Evolutionary conservation across 2,797 vertebrate genomes (phyloP).

Genomic region (Psittacula derbiana): DNA sequence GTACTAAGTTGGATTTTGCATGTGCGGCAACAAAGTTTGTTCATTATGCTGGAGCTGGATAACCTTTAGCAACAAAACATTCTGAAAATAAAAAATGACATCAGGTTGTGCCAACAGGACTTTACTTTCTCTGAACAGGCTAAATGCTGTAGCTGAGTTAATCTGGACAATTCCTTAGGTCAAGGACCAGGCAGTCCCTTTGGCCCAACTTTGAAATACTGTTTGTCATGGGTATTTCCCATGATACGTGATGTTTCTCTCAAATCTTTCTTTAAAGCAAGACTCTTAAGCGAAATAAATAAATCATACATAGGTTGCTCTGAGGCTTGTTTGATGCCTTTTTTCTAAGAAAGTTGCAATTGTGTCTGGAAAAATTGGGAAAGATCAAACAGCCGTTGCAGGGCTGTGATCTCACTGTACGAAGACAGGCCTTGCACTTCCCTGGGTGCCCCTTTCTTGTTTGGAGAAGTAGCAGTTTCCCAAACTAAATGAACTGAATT

Average conservation of each 20-base stretch:
- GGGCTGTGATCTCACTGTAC: not conserved
- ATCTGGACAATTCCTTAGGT: not conserved
- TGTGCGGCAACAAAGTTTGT: not conserved
- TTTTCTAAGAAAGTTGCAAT: not conserved
- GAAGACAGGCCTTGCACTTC: not conserved
- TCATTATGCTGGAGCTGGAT: not conserved
- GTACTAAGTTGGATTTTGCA: not conserved
- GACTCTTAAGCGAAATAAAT: not conserved
- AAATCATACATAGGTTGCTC: not conserved
- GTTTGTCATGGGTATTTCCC: not conserved
- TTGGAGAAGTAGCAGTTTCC: not conserved
- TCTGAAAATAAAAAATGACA: not conserved
- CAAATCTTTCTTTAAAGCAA: not conserved
- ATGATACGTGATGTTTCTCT: not conserved
- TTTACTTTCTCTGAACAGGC: not conserved
- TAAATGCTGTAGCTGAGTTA: not conserved
- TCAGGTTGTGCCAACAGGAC: not conserved
- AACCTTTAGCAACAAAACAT: not conserved
- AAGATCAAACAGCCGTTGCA: not conserved
- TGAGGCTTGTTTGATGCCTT: not conserved
- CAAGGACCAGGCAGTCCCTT: not conserved
- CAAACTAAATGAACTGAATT: rapidly evolving
- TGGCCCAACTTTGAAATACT: not conserved
- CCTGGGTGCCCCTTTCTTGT: rapidly evolving
- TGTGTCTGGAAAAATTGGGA: not conserved